Conservation (phyloP, 2,113 vertebrate species). For the Pavo muticus region DNA sequence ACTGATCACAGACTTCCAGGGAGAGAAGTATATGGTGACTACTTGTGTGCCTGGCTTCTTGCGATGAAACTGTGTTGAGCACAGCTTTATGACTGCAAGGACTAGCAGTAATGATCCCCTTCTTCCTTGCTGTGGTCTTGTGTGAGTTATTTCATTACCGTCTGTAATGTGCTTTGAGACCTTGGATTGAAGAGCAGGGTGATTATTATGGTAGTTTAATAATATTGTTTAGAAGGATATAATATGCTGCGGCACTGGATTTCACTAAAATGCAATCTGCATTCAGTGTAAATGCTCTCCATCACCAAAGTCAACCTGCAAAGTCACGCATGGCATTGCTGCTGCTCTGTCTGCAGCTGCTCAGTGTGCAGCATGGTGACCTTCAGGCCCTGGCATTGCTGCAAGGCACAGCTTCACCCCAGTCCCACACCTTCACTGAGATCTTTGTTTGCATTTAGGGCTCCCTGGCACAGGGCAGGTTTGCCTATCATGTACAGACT, state of each 20-base stretch:
- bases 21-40: neutral
- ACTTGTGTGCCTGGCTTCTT: neutral
- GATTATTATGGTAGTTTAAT: conserved; percentile 64
- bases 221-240: conserved; percentile 58
- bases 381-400: fast-evolving
- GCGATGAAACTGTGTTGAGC: neutral
- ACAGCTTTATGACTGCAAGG: conserved; percentile 4
- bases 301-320: conserved; percentile 43
- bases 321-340: conserved; percentile 19
- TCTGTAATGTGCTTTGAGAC: conserved; percentile 65
- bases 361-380: neutral
- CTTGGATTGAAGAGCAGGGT: conserved; percentile 60
- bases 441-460: neutral
- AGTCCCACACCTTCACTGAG: neutral
- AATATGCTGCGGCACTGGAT: neutral
- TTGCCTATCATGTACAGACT: neutral
- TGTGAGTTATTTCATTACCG: conserved; percentile 64
- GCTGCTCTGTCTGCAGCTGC: neutral
- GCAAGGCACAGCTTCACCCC: neutral
- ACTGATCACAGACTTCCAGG: neutral
- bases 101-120: conserved; percentile 36
- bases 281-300: conserved; percentile 29
- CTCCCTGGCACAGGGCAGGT: neutral
- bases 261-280: neutral
- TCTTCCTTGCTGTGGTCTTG: neutral